Base-by-base conservation (phyloP, 2,888 invertebrate species). In the Drosophila helvetica region DNA sequence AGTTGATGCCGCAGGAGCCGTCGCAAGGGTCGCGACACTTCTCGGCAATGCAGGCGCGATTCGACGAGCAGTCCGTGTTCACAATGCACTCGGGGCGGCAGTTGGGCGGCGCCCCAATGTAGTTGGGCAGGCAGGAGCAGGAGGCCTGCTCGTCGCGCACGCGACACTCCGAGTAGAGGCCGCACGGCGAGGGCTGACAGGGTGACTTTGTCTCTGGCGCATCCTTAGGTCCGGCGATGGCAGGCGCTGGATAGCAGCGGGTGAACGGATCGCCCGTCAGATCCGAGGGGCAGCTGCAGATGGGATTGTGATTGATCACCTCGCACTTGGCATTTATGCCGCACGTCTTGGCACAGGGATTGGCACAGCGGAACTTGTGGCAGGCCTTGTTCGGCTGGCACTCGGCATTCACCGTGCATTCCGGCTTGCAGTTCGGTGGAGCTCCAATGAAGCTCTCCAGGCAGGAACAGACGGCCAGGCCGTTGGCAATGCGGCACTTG, bases 301-400 rank as follows among this genome's bases (percentile, higher is more conserved):
- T 94, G 0, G 96, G 96, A 91, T 95, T 96, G 90, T 97, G 97
- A 89, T 96, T 96, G 69, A 96, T 95, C 10, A 96, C 96, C 78
- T 95, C 93, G 87, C 97, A 97, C 85, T 94, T 94, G 27, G 96
- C 95, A 88, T 95, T 95, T 55, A 94, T 92, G 58, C 97, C 97
- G 87, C 97, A 97, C 25, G 96, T 95, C 68, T 96, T 96, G 74
- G 95, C 95, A 88, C 96, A 96, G 58, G 96, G 96, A 91, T 97
- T 96, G 33, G 93, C 93, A 86, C 97, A 97, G 91, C 95, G 96
- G 91, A 95, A 95, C 88, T 96, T 96, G 76, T 96, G 94, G 88
- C 97, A 97, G 9, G 96, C 96, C 89, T 94, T 95, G 85, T 95
- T 95, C 77, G 95, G 95, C 33, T 95, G 94, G 91, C 97, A 97